Base-by-base conservation (phyloP, 2,888 invertebrate species). In the Sussaba pulchella region DNA sequence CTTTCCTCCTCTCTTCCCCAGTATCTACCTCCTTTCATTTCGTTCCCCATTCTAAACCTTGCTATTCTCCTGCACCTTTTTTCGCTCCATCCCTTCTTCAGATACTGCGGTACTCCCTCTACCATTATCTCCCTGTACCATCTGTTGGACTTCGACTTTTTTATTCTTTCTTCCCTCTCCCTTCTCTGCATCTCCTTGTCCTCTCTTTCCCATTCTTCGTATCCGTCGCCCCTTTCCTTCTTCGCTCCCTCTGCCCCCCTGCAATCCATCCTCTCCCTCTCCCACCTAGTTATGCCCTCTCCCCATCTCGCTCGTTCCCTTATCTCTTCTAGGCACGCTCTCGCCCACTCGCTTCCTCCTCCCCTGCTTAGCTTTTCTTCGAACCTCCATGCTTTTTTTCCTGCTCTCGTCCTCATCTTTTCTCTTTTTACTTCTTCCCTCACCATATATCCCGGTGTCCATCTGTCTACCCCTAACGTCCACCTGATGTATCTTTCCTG, bases 391-490 rank as follows among this genome's bases (percentile, higher is more conserved):
- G 31, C 31, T 31, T 6, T 31, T 31, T 31, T 31, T 6, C 31
- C 31, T 6, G 31, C 31, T 31, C 31, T 31, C 31, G 31, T 31
- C 6, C 31, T 31, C 31, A 31, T 31, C 6, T 31, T 31, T 2
- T 31, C 31, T 6, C 31, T 2, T 6, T 31, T 31, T 6, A 31
- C 31, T 31, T 6, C 31, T 31, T n/a, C n/a, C n/a, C 31, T 31
- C 31, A 31, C 47, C 66, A 67, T 66, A 9, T 74, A 74, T 8
- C 47, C 74, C n/a, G 74, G 66, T 6, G 74, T 66, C n/a, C 36
- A 57, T 66, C 57, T 66, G 1, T 66, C 66, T 10, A 70, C 14
- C 31, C 70, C 57, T 45, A 70, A 3, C 26, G 59, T 59, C 71
- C 39, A 71, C 36, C 47, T 59, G 19, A 71, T 21, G 9, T 21